Evolutionary conservation across 2,113 vertebrate genomes (phyloP), one percentile per base, ranked within the genome.

Genomic region (Cyanoramphus novaezelandiae): DNA sequence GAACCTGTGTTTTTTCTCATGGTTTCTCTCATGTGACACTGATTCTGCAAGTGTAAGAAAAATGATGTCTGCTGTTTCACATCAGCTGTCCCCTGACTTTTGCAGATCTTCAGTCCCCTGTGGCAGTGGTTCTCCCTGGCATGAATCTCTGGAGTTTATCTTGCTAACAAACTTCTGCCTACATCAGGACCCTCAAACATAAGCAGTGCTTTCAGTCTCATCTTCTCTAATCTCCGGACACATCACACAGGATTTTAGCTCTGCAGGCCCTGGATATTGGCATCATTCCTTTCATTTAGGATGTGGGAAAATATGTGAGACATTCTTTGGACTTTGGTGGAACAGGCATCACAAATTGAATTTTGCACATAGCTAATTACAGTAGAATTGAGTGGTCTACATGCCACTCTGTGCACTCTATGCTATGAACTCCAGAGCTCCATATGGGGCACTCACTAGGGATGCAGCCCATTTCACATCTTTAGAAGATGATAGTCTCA

Each of bases 381-480:
- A 33, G 53, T 55, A 55, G 31, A 55, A 33, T 20, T 33, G 18
- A 20, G 53, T 55, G 19, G 17, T 62, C 52, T 59, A 37, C 31
- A 11, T 16, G 12, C 2, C 41, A 44, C 9, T 21, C 17, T 53
- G 7, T 10, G 17, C 7, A 37, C 15, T 10, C 15, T 47, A 13
- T 35, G 21, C 8, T 47, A 14, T 18, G 24, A n/a, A 31, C 2
- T 5, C 47, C 39, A 87, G 52, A 67, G 46, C 12, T 37, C 57
- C 3, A 2, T 11, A 15, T 17, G 31, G 29, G 28, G 57, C 13
- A 12, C 43, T 60, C 1, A 1, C 8, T 29, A n/a, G 7, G 33
- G 27, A 47, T 37, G 7, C 12, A 29, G 2, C 1, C 6, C 11
- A 33, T 60, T 57, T 21, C 41, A 27, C 28, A 31, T 19, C 50